A percentile compares a stretch with the other conserved stretches of the same genome.
These are phyloP conservation scores for Syrmaticus mikado DNA, from an alignment of 2,113 vertebrate species.

Conservation along the genomic window DNA sequence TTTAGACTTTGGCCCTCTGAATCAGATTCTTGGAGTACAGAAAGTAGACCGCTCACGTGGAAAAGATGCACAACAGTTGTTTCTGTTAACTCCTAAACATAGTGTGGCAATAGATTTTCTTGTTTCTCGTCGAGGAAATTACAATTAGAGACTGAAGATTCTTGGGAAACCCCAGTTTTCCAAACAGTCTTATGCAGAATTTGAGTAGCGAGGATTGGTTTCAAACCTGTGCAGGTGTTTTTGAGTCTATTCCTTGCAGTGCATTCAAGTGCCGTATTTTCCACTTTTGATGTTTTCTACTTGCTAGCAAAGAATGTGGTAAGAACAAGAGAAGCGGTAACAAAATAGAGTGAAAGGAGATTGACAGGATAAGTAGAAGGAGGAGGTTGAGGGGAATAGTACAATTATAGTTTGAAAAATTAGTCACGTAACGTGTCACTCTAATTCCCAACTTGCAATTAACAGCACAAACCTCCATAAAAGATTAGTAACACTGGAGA, in stretches of 20 bases:
- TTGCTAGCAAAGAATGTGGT: not conserved
- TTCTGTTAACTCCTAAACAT: not conserved
- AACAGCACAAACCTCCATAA: not conserved
- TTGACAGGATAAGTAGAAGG: slow-evolving; percentile 12
- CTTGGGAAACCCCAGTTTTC: not conserved
- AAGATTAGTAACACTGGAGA: not conserved
- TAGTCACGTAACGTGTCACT: slow-evolving; percentile 19
- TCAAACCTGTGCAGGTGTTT: rapidly evolving
- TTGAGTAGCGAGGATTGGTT: not conserved
- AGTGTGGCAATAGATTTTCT: not conserved
- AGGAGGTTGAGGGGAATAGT: not conserved
- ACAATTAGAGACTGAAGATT: not conserved
- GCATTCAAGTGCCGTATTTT: not conserved
- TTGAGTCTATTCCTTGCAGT: not conserved
- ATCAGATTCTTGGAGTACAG: not conserved
- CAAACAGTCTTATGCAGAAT: not conserved
- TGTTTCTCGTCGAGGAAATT: not conserved
- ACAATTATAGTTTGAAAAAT: slow-evolving; percentile 18
- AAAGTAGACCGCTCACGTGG: not conserved
- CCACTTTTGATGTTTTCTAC: not conserved
- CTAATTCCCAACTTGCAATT: slow-evolving; percentile 33
- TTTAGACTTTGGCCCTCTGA: not conserved
- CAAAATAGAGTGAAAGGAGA: slow-evolving; percentile 10
- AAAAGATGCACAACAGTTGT: not conserved
- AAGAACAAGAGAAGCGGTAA: slow-evolving; percentile 4